A percentile compares a stretch with the other conserved stretches of the same genome.
phyloP scores from a whole-genome alignment of 2,797 vertebrate genomes.

The Pseudomugil gertrudae region DNA sequence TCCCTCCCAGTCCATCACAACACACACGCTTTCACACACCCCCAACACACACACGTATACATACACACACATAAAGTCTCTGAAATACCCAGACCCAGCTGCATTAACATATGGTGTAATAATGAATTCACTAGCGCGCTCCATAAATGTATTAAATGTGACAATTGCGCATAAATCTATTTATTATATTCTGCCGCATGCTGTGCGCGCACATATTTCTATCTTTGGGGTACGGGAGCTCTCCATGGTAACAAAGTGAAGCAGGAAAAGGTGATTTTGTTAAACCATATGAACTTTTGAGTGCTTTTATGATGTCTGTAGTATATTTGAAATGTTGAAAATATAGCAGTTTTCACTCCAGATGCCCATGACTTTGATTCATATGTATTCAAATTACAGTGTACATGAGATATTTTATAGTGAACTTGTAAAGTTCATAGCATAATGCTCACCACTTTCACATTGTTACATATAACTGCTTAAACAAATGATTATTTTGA shows the following conservation, averaged over 20 bases:
- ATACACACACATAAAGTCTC: conserved; percentile 37
- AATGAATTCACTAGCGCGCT: conserved; percentile 82
- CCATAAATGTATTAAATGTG: conserved; percentile 83
- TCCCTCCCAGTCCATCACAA: neutral
- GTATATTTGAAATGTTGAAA: conserved; percentile 12
- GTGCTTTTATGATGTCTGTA: neutral
- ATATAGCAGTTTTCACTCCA: conserved; percentile 2
- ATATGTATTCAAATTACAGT: neutral
- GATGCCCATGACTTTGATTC: neutral
- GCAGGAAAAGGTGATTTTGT: conserved; percentile 44
- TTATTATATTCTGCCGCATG: conserved; percentile 78
- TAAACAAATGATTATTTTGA: neutral
- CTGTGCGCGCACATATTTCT: conserved; percentile 75
- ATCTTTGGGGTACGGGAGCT: conserved; percentile 73
- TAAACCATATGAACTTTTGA: conserved; percentile 64
- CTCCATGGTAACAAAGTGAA: conserved; percentile 76
- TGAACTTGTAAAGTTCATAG: neutral
- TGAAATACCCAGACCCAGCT: conserved; percentile 73
- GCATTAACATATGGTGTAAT: conserved; percentile 84
- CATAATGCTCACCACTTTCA: neutral
- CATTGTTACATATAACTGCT: neutral
- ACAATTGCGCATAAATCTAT: conserved; percentile 83
- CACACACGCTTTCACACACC: neutral
- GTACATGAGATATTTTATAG: neutral
- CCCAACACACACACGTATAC: neutral